Percentiles rank a stretch among this genome's conserved stretches.
These are phyloP conservation scores for Sander vitreus DNA, from an alignment of 2,113 vertebrate species.

Conservation along the genomic window DNA sequence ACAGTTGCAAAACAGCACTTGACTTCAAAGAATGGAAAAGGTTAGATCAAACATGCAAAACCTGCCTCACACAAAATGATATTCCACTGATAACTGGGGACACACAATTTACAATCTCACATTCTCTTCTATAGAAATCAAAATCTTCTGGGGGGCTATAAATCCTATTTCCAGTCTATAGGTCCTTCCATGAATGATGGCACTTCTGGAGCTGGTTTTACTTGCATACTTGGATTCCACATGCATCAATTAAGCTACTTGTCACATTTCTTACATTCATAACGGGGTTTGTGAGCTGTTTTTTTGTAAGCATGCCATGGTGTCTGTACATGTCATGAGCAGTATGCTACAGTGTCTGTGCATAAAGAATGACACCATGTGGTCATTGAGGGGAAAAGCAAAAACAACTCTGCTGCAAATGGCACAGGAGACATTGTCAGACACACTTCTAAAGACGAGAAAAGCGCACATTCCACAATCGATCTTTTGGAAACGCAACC, in stretches of 20 bases:
- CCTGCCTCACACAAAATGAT: constrained; percentile 14
- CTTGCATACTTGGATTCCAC: neutral
- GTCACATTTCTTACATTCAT: constrained; percentile 50
- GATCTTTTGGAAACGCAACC: neutral
- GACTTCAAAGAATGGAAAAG: constrained; percentile 43
- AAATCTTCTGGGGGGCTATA: constrained; percentile 22
- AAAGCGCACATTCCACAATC: constrained; percentile 4
- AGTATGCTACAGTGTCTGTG: constrained; percentile 4
- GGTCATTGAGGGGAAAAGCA: constrained; percentile 51
- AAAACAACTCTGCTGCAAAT: neutral
- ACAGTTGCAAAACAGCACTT: neutral
- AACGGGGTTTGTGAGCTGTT: neutral
- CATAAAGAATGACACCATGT: constrained; percentile 70
- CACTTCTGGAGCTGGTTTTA: neutral
- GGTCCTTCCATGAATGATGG: neutral
- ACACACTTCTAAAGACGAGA: neutral
- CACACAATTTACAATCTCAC: constrained; percentile 22
- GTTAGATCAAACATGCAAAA: constrained; percentile 10
- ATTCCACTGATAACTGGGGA: constrained; percentile 25
- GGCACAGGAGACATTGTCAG: constrained; percentile 2
- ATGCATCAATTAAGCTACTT: constrained; percentile 20
- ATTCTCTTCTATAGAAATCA: neutral
- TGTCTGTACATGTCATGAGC: neutral
- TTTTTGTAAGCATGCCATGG: constrained; percentile 4
- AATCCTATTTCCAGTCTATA: constrained; percentile 20